Conservation (phyloP, 2,113 vertebrate species). For the Benitochromis conjunctus region DNA sequence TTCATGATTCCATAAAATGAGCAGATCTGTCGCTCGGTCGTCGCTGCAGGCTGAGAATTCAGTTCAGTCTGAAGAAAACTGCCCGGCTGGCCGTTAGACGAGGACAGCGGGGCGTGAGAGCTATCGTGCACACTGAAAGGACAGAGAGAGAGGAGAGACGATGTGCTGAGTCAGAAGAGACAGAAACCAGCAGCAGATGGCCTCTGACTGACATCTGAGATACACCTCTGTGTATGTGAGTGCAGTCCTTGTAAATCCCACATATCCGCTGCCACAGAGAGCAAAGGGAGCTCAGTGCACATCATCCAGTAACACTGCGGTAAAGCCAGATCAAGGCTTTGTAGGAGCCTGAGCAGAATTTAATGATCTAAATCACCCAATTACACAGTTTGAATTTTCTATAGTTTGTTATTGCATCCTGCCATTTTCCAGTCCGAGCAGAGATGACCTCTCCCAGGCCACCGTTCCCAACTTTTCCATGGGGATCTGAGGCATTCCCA, state of each 20-base stretch:
- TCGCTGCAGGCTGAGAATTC: not conserved
- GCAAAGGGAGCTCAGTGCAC: not conserved
- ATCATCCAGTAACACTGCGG: not conserved
- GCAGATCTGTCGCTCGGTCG: not conserved
- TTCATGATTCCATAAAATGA: not conserved
- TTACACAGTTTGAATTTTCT: not conserved
- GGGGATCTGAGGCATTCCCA: not conserved
- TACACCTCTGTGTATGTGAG: not conserved
- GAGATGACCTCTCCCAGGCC: not conserved
- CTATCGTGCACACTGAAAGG: not conserved
- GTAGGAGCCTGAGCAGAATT: not conserved
- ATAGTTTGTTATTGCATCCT: not conserved
- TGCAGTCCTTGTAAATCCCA: not conserved
- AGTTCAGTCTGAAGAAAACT: not conserved
- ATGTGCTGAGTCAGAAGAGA: slow-evolving; percentile 38
- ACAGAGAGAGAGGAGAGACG: not conserved
- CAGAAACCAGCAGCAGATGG: not conserved
- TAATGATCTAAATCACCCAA: not conserved
- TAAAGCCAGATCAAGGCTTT: not conserved
- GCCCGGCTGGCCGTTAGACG: not conserved
- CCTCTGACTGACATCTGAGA: slow-evolving; percentile 24
- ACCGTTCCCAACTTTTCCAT: not conserved
- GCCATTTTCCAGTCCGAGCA: not conserved
- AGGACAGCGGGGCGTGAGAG: not conserved
- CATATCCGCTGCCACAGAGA: not conserved